Base-by-base conservation (phyloP, 2,888 invertebrate species). In the Acleris emargana region DNA sequence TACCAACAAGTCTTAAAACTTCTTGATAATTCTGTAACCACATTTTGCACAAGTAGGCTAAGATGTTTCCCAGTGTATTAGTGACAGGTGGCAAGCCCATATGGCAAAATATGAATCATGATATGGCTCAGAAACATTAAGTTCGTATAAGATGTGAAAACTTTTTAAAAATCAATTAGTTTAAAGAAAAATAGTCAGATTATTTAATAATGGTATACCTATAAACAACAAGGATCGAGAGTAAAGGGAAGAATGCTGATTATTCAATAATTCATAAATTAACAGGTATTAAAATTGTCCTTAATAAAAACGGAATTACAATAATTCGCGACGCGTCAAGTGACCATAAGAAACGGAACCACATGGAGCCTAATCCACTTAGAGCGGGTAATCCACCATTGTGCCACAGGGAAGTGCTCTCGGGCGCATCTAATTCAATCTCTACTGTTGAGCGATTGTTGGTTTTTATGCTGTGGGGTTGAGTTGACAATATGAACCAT, bases 311-410 rank as follows among this genome's bases (percentile, higher is more conserved):
- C 25, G 32, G 50, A 32, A 52, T 32, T 20, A 45, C 17, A 20
- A 43, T 38, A 43, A 58, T 49, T 45, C 45, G 57, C 45, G 25
- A n/a, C 28, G 11, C 18, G 61, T 57, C 61, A 67, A 67, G 55
- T 61, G 63, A 4, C 51, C 69, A 67, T 64, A 77, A 73, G 72
- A 60, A 58, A 67, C 80, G 80, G 82, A 81, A 76, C 80, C 85
- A 81, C 82, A 84, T 84, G 83, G 76, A 73, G 74, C 63, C 55
- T 89, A 89, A 89, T 88, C 89, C 87, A 89, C 87, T 89, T 86
- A 89, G n/a, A 45, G 64, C 75, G 72, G 76, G 78, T 84, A 88
- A 86, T 84, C 85, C 82, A 74, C 64, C 47, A 69, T 69, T 69
- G 68, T 69, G 54, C 38, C 51, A 45, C 45, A 45, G 45, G 73